phyloP scores from a whole-genome alignment of 2,888 invertebrate species.

The Ceriagrion tenellum region DNA sequence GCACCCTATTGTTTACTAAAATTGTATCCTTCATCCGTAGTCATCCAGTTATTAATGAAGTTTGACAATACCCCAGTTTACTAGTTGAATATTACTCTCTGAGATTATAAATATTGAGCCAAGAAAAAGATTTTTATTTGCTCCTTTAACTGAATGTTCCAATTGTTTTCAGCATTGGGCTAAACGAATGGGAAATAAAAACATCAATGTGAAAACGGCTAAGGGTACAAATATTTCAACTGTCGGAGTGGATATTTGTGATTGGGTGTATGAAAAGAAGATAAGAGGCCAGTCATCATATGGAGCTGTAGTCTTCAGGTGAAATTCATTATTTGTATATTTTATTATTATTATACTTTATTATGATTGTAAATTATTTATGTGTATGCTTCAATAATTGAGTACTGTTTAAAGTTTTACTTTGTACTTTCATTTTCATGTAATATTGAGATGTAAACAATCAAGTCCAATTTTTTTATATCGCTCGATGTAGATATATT shows the following conservation, averaged over 20 bases:
- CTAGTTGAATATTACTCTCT: too few relatives aligned
- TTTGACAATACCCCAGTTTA: too few relatives aligned
- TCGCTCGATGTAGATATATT: neutral
- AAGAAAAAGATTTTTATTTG: neutral
- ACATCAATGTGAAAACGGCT: constrained; percentile 86
- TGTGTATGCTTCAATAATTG: neutral
- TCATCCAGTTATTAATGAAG: too few relatives aligned
- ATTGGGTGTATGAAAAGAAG: constrained; percentile 95
- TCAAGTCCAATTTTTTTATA: neutral
- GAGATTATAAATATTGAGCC: neutral
- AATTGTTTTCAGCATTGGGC: constrained; percentile 89
- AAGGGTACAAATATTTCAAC: constrained; percentile 94
- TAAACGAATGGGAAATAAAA: constrained; percentile 95
- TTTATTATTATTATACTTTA: too few relatives aligned
- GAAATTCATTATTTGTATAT: constrained; percentile 33
- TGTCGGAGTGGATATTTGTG: constrained; percentile 98
- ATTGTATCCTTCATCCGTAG: too few relatives aligned
- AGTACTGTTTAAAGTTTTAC: neutral
- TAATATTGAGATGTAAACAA: neutral
- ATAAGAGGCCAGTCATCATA: constrained; percentile 86
- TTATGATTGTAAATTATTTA: neutral
- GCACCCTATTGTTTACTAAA: too few relatives aligned
- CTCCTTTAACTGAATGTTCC: neutral
- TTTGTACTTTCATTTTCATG: neutral
- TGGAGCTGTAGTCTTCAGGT: constrained; percentile 89